These are phyloP conservation scores for Lagopus muta DNA, from an alignment of 2,113 vertebrate genomes.

Conservation along the genomic window DNA sequence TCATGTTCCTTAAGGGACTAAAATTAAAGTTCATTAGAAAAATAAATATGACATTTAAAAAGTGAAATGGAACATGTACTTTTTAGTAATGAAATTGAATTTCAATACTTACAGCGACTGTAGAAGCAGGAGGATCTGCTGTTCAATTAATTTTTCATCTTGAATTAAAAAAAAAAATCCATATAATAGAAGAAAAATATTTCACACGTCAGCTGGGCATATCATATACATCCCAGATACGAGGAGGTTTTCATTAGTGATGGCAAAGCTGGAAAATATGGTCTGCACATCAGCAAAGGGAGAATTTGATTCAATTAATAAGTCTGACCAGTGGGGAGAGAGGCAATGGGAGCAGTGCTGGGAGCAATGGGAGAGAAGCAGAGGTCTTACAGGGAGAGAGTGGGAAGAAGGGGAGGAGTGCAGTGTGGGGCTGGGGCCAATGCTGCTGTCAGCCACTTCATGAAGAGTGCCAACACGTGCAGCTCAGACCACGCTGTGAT, in stretches of 20 bases:
- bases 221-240: background rate
- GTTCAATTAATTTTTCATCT: slow-evolving; percentile 46
- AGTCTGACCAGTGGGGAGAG: rapidly evolving
- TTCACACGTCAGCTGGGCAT: background rate
- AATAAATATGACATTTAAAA: slow-evolving; percentile 20
- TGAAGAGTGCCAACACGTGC: rapidly evolving
- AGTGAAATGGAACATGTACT: background rate
- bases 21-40: slow-evolving; percentile 43
- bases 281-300: background rate
- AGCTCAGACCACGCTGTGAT: background rate
- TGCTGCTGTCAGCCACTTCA: background rate
- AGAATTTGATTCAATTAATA: too few species aligned
- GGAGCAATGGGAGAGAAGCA: background rate
- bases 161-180: background rate
- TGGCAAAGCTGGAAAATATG: background rate
- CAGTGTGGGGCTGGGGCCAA: background rate
- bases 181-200: background rate
- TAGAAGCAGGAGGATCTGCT: background rate
- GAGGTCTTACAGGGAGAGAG: rapidly evolving
- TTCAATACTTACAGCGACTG: background rate
- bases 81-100: slow-evolving; percentile 21
- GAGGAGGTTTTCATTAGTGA: background rate
- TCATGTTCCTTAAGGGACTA: background rate
- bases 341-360: background rate
- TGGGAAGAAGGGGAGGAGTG: rapidly evolving